Evolutionary conservation across 2,888 invertebrate genomes (phyloP).

Genomic region (Cetonia aurata): DNA sequence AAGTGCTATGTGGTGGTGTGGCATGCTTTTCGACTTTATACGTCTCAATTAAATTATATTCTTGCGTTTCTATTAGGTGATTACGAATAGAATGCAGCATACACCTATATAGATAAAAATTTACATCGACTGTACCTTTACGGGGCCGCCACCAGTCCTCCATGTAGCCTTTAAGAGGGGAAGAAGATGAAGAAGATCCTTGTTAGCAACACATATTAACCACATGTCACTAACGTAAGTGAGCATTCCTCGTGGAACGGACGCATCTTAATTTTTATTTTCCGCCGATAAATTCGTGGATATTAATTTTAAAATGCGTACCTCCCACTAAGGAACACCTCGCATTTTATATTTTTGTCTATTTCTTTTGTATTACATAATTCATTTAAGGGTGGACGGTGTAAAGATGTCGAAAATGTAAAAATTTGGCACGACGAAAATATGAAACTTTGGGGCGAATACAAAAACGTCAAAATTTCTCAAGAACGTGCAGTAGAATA

Average conservation of each 20-base stretch:
- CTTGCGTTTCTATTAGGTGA: constrained; percentile 4
- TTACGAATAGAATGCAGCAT: constrained; percentile 6
- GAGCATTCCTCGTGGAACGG: constrained; percentile 46
- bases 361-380: not conserved
- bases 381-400: not conserved
- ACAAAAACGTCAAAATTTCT: no score
- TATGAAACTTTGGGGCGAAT: no score
- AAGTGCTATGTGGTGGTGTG: constrained; percentile 30
- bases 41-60: constrained; percentile 3
- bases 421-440: not conserved
- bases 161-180: constrained; percentile 96
- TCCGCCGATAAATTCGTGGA: not conserved
- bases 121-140: constrained; percentile 77
- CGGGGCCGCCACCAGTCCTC: constrained; percentile 98
- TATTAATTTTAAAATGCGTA: constrained; percentile 25
- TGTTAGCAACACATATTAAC: constrained; percentile 66
- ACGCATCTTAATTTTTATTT: constrained; percentile 23
- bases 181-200: constrained; percentile 81
- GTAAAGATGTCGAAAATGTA: no score
- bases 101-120: constrained; percentile 36
- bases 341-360: not conserved
- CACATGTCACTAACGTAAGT: constrained; percentile 50
- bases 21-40: constrained; percentile 28
- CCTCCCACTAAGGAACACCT: constrained; percentile 11
- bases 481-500: no score